Base-by-base conservation (phyloP, 2,797 vertebrate species). In the Chaenodraco wilsoni region DNA sequence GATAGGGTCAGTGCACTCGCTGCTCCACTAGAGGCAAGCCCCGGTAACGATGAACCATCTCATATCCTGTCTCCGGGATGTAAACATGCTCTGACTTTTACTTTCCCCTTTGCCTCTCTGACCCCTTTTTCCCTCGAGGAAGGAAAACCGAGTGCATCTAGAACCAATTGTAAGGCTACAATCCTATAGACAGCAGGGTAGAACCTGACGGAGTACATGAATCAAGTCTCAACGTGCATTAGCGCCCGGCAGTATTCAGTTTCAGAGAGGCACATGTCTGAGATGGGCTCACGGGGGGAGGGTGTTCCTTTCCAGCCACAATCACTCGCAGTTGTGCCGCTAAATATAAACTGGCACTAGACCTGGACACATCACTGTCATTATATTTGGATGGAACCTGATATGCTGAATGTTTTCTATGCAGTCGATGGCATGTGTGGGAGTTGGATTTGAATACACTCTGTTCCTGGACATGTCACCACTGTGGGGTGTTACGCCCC, bases 211-310 rank as follows among this genome's bases (percentile, higher is more conserved):
- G 81, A 83, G 71, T 74, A 15, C 73, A 71, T 76, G 78, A 79
- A 88, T 84, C 78, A 69, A 72, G 81, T 54, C 81, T 72, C 75
- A 84, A 78, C 89, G 71, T 59, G 85, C 85, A 84, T 88, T 87
- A 91, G 84, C 48, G 63, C 52, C 55, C 46, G 2, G 66, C 65
- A 50, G 85, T 82, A 72, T 91, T 87, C 52, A 43, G 76, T 92
- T 93, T 91, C 90, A 84, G 83, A 62, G 55, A 86, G 83, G 87
- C 86, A 87, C 85, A 91, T 89, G 86, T 84, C 83, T 87, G 73
- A 2, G 71, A 81, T 74, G 45, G 40, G 58, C 52, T 60, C 6
- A 3, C 16, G 64, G 57, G 59, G 65, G 62, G 43, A 6, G 49
- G 52, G 70, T 12, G 19, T 67, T 87, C 64, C 68, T 76, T 73